Conservation (phyloP, 2,797 vertebrate genomes). For the Sorex maritimensis region DNA sequence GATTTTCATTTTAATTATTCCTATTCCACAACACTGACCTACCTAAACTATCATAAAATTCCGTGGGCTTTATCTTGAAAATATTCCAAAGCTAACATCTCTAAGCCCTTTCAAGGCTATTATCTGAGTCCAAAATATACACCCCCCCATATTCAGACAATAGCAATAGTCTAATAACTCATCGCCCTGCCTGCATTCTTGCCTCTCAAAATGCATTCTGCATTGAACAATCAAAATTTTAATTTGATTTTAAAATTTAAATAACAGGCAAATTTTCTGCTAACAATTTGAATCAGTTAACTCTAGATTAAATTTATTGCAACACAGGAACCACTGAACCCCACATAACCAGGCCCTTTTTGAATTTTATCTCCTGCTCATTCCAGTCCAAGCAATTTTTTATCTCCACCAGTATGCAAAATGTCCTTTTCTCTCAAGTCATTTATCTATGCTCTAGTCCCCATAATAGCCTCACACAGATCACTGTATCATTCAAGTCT, state of each 20-base stretch:
- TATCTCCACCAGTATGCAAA: neutral
- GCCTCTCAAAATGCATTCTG: neutral
- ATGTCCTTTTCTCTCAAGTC: neutral
- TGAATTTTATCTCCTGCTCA: neutral
- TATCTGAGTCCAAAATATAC: neutral
- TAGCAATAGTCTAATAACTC: neutral
- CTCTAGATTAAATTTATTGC: too few relatives aligned
- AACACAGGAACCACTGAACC: neutral
- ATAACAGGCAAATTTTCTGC: neutral
- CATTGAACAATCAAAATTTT: neutral
- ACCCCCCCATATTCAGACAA: neutral
- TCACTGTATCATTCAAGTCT: too few relatives aligned
- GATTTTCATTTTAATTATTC: neutral
- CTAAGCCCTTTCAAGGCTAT: neutral
- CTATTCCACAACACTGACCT: neutral
- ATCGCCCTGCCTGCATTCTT: neutral
- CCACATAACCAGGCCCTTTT: neutral
- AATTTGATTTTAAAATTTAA: conserved; percentile 37
- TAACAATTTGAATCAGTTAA: conserved; percentile 1
- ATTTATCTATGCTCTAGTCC: neutral
- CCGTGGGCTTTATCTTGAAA: conserved; percentile 22
- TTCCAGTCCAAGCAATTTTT: neutral
- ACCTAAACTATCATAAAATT: conserved; percentile 22
- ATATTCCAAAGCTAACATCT: neutral
- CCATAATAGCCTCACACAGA: neutral